A percentile compares a stretch with the other conserved stretches of the same genome.
phyloP scores from a whole-genome alignment of 2,113 vertebrate genomes.

The Nerophis lumbriciformis region DNA sequence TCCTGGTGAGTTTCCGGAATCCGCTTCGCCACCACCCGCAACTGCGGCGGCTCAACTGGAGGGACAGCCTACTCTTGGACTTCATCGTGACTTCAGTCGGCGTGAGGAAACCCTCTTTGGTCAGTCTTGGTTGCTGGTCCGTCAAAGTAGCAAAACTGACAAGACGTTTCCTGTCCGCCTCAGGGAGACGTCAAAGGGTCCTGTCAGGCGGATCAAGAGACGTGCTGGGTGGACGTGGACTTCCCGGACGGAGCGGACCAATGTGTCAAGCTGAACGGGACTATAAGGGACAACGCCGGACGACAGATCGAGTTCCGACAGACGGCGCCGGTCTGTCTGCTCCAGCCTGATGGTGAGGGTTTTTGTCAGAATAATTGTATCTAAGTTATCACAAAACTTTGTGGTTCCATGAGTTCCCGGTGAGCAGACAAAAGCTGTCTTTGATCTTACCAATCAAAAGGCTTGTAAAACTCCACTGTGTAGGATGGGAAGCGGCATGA shows the following conservation, averaged over 20 bases:
- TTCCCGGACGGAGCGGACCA: rapidly evolving
- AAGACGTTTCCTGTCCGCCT: too few relatives aligned
- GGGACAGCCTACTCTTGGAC: rapidly evolving
- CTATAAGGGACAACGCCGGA: rapidly evolving
- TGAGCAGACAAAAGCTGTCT: too few relatives aligned
- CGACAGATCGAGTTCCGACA: rapidly evolving
- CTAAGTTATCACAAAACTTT: too few relatives aligned
- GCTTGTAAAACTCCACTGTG: too few relatives aligned
- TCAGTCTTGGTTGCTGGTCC: too few relatives aligned
- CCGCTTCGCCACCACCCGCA: slow-evolving; percentile 46
- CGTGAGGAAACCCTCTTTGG: slow-evolving; percentile 3
- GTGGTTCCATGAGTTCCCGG: too few relatives aligned
- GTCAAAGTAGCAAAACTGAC: too few relatives aligned
- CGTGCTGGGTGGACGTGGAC: background rate
- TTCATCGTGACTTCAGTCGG: rapidly evolving
- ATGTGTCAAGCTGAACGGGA: slow-evolving; percentile 19
- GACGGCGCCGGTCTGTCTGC: background rate
- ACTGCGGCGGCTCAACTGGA: rapidly evolving
- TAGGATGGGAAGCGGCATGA: too few relatives aligned
- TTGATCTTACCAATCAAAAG: too few relatives aligned
- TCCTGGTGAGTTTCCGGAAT: slow-evolving; percentile 42
- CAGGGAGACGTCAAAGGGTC: rapidly evolving
- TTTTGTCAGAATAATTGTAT: too few relatives aligned
- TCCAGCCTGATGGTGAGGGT: too few relatives aligned
- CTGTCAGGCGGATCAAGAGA: rapidly evolving